Evolutionary conservation across 2,888 invertebrate species (phyloP).

Genomic region (Mythimna albipuncta): DNA sequence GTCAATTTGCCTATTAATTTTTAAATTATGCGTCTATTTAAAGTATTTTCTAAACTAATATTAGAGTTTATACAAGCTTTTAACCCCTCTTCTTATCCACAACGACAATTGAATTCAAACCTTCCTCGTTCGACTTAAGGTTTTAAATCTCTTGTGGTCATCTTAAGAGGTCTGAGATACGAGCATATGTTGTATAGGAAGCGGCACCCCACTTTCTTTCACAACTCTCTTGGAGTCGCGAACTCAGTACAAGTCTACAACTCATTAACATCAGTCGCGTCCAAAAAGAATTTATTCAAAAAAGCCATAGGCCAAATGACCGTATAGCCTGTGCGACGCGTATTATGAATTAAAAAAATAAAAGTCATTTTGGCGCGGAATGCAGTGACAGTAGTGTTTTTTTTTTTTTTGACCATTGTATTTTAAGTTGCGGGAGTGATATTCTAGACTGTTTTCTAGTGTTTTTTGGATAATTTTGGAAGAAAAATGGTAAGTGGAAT

Average conservation of each 20-base stretch:
- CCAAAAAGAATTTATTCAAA: constrained; percentile 20
- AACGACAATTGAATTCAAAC: constrained; percentile 17
- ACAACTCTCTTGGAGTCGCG: constrained; percentile 35
- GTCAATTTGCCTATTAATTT: constrained; percentile 58
- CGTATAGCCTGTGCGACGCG: constrained; percentile 19
- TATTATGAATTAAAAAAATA: constrained; percentile 47
- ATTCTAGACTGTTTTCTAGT: constrained; percentile 41
- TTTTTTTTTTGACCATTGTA: constrained; percentile 13
- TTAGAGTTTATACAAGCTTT: constrained; percentile 39
- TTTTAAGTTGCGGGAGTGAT: constrained; percentile 26
- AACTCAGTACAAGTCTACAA: constrained; percentile 44
- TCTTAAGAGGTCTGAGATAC: constrained; percentile 30
- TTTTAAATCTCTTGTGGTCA: constrained; percentile 10
- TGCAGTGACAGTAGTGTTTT: constrained; percentile 64
- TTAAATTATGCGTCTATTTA: constrained; percentile 55
- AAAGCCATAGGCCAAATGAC: constrained; percentile 28
- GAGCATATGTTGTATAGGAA: constrained; percentile 53
- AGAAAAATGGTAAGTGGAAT: constrained; percentile 56
- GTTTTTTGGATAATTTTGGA: constrained; percentile 47
- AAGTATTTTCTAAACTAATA: constrained; percentile 65
- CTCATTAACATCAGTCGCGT: constrained; percentile 42
- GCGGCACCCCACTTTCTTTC: constrained; percentile 63
- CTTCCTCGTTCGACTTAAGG: neutral
- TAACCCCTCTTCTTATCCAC: constrained; percentile 20
- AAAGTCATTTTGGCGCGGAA: constrained; percentile 57